These are phyloP conservation scores for Neodiprion pinetum DNA, from an alignment of 1,140 invertebrate genomes.

Conservation along the genomic window DNA sequence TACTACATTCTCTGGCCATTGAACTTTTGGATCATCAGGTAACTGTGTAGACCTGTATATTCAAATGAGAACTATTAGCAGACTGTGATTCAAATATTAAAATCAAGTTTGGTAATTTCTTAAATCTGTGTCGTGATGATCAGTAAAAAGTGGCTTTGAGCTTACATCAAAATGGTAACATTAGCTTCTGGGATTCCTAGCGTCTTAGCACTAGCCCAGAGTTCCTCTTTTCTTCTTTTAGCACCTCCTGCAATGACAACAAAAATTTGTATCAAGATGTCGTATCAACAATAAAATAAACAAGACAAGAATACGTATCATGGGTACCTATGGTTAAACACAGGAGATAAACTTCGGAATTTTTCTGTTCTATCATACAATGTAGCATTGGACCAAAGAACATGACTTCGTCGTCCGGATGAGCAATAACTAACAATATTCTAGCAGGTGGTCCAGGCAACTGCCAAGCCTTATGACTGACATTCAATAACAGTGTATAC, in stretches of 20 bases:
- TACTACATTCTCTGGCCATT: conserved; percentile 79
- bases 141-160: conserved; percentile 44
- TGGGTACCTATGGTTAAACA: conserved; percentile 86
- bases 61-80: conserved; percentile 26
- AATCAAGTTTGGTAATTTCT: not conserved
- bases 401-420: conserved; percentile 98
- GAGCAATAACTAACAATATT: conserved; percentile 86
- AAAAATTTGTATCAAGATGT: conserved; percentile 5
- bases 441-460: conserved; percentile 59
- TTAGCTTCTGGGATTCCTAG: conserved; percentile 81
- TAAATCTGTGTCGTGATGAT: not conserved
- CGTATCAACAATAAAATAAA: conserved; percentile 2
- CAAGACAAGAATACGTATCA: not conserved
- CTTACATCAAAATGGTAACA: conserved; percentile 69
- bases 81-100: conserved; percentile 9
- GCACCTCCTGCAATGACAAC: conserved; percentile 71
- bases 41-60: conserved; percentile 71
- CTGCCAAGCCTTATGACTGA: conserved; percentile 55
- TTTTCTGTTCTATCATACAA: conserved; percentile 68
- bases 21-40: conserved; percentile 74
- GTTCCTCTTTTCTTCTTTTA: conserved; percentile 73
- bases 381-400: conserved; percentile 94
- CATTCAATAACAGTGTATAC: conserved; percentile 50
- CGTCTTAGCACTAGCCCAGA: conserved; percentile 77
- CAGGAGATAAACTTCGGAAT: conserved; percentile 77